Evolutionary conservation across 2,888 invertebrate genomes (phyloP).

Genomic region (Vesta saturnalis): DNA sequence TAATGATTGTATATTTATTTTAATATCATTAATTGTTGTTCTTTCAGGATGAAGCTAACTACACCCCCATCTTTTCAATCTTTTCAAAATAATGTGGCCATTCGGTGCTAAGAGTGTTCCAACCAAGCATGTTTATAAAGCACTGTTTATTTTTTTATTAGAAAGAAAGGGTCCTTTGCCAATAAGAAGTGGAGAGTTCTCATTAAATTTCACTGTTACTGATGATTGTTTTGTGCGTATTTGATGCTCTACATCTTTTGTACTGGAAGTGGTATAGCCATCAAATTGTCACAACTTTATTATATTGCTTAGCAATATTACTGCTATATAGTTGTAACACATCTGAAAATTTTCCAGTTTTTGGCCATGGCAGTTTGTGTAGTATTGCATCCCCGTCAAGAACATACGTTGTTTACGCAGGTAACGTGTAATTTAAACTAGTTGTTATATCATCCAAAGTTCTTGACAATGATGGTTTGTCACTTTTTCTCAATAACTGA

Average conservation of each 20-base stretch:
- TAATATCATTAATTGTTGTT: no score
- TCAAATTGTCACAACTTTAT: background rate
- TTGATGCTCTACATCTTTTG: slow-evolving; percentile 5
- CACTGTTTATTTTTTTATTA: background rate
- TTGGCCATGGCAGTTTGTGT: background rate
- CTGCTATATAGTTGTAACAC: no score
- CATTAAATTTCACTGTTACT: background rate
- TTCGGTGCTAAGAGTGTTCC: background rate
- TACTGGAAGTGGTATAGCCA: background rate
- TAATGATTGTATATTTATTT: no score
- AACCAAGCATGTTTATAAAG: background rate
- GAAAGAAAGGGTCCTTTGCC: background rate
- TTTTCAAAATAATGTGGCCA: background rate
- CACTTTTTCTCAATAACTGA: background rate
- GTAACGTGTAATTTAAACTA: no score
- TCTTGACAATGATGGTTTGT: background rate
- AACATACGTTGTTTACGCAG: background rate
- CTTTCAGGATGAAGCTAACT: no score
- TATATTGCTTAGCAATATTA: slow-evolving; percentile 3
- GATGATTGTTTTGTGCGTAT: background rate
- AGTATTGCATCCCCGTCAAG: background rate
- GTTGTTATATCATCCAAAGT: background rate
- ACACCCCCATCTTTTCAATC: no score
- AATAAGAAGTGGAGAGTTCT: background rate
- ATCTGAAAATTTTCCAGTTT: background rate